phyloP scores from a whole-genome alignment of 2,797 vertebrate species.

The Nannoperca obscura region DNA sequence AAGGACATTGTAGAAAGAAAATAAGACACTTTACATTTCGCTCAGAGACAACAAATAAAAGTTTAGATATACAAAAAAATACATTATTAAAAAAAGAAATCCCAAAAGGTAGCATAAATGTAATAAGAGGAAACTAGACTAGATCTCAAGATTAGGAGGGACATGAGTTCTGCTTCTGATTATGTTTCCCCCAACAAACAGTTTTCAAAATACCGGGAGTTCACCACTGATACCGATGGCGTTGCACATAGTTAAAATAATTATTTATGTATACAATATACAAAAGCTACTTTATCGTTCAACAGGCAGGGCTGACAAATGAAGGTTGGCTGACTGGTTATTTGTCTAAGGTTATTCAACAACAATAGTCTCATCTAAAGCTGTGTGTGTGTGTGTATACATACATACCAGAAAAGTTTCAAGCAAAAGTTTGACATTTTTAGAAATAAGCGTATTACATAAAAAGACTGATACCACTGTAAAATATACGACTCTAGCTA shows the following conservation, averaged over 20 bases:
- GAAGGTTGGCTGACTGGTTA: constrained; percentile 24
- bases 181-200: constrained; percentile 50
- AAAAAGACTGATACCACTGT: background rate
- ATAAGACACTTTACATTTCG: constrained; percentile 77
- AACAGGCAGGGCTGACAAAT: constrained; percentile 13
- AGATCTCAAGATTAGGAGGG: constrained; percentile 38
- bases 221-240: constrained; percentile 67
- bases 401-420: background rate
- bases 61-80: constrained; percentile 79
- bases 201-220: constrained; percentile 44
- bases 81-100: constrained; percentile 61
- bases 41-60: constrained; percentile 69
- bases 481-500: background rate
- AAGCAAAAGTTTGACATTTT: constrained; percentile 11
- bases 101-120: constrained; percentile 50
- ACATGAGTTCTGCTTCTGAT: constrained; percentile 31
- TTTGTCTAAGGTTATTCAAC: constrained; percentile 21
- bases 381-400: background rate
- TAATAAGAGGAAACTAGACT: constrained; percentile 50
- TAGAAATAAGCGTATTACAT: background rate
- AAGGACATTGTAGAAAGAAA: constrained; percentile 65
- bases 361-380: constrained; percentile 30
- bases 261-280: constrained; percentile 73
- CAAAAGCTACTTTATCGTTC: constrained; percentile 69
- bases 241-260: constrained; percentile 64